These are phyloP conservation scores for Drosophila tani DNA, from an alignment of 1,140 invertebrate species.

Conservation along the genomic window DNA sequence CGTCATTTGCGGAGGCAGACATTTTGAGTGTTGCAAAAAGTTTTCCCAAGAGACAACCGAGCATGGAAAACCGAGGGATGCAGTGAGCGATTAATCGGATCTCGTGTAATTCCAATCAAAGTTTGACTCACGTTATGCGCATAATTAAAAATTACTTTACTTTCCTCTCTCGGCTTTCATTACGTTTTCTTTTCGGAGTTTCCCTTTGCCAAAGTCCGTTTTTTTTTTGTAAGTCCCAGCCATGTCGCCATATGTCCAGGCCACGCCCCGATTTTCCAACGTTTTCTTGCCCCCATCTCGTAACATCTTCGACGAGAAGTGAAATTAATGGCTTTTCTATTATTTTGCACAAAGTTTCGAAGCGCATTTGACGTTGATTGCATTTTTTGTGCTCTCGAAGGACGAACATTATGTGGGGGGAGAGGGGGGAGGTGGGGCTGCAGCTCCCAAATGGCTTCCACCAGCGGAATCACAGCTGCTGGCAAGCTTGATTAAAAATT, in stretches of 20 bases:
- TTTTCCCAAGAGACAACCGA: conserved; percentile 2
- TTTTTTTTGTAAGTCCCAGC: conserved; percentile 5
- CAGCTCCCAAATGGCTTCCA: conserved; percentile 51
- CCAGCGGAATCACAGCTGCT: conserved; percentile 71
- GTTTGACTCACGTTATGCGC: conserved; percentile 71
- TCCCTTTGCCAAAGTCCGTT: neutral
- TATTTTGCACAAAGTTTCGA: conserved; percentile 82
- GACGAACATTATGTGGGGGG: conserved; percentile 28
- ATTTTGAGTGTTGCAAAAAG: conserved; percentile 14
- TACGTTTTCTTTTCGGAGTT: neutral
- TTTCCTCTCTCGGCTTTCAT: conserved; percentile 6
- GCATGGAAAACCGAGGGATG: conserved; percentile 28
- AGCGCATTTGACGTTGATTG: conserved; percentile 83
- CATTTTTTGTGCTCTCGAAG: conserved; percentile 70
- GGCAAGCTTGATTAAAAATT: conserved; percentile 79
- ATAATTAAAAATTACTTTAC: conserved; percentile 81
- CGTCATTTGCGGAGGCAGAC: conserved; percentile 50
- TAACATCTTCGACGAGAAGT: conserved; percentile 78
- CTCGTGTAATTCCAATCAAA: conserved; percentile 60
- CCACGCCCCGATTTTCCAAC: conserved; percentile 16
- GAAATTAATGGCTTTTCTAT: conserved; percentile 83
- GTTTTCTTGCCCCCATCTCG: conserved; percentile 23
- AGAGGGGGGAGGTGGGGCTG: neutral
- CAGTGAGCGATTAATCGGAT: conserved; percentile 68
- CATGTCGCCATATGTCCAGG: conserved; percentile 48